Percentiles rank a stretch among this genome's conserved stretches.
Conservation (phyloP, 2,797 vertebrate species). For the Clarias platycephalus region DNA sequence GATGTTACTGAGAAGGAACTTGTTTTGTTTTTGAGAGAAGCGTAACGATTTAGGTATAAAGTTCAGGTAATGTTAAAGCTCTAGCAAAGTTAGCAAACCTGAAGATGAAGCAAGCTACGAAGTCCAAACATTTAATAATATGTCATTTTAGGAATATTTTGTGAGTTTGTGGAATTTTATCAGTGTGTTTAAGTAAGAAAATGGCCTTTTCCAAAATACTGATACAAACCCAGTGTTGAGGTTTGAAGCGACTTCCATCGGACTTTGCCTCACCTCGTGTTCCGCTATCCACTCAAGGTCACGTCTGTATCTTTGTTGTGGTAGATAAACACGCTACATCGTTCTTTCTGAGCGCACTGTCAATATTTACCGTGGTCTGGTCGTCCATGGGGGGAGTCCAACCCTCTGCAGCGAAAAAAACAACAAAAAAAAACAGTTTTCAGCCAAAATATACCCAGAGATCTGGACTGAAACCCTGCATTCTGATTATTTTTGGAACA, state of each 20-base stretch:
- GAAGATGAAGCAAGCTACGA: background rate
- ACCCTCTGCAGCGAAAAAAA: background rate
- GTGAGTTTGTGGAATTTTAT: background rate
- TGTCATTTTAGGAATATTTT: background rate
- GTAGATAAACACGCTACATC: conserved; percentile 57
- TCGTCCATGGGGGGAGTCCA: background rate
- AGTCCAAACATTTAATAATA: background rate
- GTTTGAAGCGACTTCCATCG: background rate
- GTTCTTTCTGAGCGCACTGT: conserved; percentile 39
- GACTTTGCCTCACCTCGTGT: conserved; percentile 27
- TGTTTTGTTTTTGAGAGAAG: background rate
- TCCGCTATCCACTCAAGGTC: conserved; percentile 42
- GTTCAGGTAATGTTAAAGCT: background rate
- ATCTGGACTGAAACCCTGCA: conserved; percentile 30
- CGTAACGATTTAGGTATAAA: background rate
- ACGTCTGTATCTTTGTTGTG: conserved; percentile 52
- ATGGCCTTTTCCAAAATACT: background rate
- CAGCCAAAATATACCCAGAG: conserved; percentile 21
- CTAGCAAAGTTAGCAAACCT: background rate
- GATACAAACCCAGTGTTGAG: background rate
- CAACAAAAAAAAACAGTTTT: conserved; percentile 10
- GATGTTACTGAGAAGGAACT: background rate
- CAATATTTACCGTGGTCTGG: conserved; percentile 59
- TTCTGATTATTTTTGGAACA: conserved; percentile 21
- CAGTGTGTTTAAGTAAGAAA: background rate